A percentile compares a stretch with the other conserved stretches of the same genome.
Evolutionary conservation across 2,797 vertebrate species (phyloP).

Genomic region (Pseudomugil gertrudae): DNA sequence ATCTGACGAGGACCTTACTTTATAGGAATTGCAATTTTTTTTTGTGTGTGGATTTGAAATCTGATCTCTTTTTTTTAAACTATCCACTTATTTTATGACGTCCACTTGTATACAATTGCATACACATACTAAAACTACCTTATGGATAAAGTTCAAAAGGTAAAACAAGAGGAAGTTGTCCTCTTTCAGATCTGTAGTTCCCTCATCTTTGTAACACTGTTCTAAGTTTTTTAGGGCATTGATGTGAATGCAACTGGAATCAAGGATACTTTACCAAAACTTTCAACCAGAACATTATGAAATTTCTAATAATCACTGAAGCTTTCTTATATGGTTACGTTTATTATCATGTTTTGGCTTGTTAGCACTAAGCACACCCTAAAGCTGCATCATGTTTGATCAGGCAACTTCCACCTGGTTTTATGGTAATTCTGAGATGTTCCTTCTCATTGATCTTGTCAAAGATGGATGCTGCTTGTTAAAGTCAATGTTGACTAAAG

Average conservation of each 20-base stretch:
- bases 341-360: neutral
- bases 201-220: conserved; percentile 1
- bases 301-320: neutral
- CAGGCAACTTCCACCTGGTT: neutral
- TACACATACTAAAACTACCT: conserved; percentile 7
- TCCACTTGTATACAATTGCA: neutral
- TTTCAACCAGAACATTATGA: neutral
- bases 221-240: conserved; percentile 4
- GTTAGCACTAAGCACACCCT: neutral
- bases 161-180: conserved; percentile 25
- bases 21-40: neutral
- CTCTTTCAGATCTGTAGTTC: conserved; percentile 20
- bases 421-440: conserved; percentile 3
- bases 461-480: neutral
- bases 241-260: conserved; percentile 6
- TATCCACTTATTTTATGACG: neutral
- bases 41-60: neutral
- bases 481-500: neutral
- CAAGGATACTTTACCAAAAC: neutral
- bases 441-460: neutral
- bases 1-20: neutral
- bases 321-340: neutral
- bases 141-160: conserved; percentile 39
- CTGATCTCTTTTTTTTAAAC: neutral
- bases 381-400: neutral